Conservation (phyloP, 2,797 vertebrate genomes). For the Darevskia mixta region DNA sequence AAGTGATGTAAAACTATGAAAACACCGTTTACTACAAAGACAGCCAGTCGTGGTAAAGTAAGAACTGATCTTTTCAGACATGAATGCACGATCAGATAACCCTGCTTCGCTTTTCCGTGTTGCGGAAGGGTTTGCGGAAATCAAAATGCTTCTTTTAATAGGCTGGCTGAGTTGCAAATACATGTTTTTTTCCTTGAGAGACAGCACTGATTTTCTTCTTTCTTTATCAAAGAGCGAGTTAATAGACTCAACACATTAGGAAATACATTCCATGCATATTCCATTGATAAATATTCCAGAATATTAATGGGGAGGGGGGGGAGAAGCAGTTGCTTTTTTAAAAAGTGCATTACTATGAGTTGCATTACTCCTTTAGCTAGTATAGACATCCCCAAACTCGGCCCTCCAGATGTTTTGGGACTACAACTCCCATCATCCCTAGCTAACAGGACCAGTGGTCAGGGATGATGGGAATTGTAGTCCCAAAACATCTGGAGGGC, state of each 20-base stretch:
- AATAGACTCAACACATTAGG: slow-evolving; percentile 62
- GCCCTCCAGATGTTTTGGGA: too few species aligned
- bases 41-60: slow-evolving; percentile 57
- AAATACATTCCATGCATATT: slow-evolving; percentile 50
- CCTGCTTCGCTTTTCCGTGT: slow-evolving; percentile 45
- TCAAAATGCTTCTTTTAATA: slow-evolving; percentile 64
- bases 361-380: too few species aligned
- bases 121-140: background rate
- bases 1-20: slow-evolving; percentile 59
- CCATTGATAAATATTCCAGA: slow-evolving; percentile 40
- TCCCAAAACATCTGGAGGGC: too few species aligned
- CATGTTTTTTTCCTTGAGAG: slow-evolving; percentile 57
- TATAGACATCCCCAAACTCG: too few species aligned
- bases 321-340: slow-evolving; percentile 16
- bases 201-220: slow-evolving; percentile 40
- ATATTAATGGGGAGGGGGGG: background rate
- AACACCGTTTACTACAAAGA: slow-evolving; percentile 60
- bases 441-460: too few species aligned
- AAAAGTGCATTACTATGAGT: background rate
- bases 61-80: slow-evolving; percentile 58
- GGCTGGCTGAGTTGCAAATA: slow-evolving; percentile 38
- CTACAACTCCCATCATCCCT: too few species aligned
- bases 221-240: slow-evolving; percentile 59
- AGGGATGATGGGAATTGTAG: too few species aligned
- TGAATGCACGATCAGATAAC: slow-evolving; percentile 61